Evolutionary conservation across 2,113 vertebrate genomes (phyloP).

Genomic region (Lagopus muta): DNA sequence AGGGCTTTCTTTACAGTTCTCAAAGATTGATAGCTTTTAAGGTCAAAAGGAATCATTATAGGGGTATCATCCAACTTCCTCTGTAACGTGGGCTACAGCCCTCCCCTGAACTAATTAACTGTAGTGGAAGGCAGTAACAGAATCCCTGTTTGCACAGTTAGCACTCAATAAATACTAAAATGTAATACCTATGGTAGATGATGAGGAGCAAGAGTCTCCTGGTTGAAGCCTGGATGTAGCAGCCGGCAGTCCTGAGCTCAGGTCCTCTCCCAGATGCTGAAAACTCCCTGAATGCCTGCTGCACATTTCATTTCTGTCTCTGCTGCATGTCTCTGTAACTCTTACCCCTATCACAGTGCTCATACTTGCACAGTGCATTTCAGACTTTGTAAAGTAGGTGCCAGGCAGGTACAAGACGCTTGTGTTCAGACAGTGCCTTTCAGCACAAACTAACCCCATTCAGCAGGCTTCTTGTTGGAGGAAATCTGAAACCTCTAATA

Average conservation of each 20-base stretch:
- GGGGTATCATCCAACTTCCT: not conserved
- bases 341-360: too few species aligned
- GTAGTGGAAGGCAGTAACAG: not conserved
- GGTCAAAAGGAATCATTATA: not conserved
- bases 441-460: not conserved
- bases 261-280: accelerated
- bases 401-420: not conserved
- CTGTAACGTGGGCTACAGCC: not conserved
- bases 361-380: not conserved
- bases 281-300: not conserved
- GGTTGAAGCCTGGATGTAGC: not conserved
- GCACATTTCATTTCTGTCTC: not conserved
- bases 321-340: not conserved
- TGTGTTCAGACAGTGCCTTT: not conserved
- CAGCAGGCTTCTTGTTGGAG: not conserved
- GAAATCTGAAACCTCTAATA: not conserved
- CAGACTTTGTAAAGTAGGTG: not conserved
- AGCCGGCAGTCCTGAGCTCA: not conserved
- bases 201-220: not conserved
- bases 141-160: not conserved
- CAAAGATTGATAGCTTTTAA: not conserved
- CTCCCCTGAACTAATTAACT: not conserved
- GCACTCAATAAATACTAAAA: not conserved
- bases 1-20: not conserved
- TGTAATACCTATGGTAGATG: not conserved